Percentiles rank a stretch among this genome's conserved stretches.
phyloP scores from a whole-genome alignment of 2,888 invertebrate species.

The Ganaspis brasiliensis region DNA sequence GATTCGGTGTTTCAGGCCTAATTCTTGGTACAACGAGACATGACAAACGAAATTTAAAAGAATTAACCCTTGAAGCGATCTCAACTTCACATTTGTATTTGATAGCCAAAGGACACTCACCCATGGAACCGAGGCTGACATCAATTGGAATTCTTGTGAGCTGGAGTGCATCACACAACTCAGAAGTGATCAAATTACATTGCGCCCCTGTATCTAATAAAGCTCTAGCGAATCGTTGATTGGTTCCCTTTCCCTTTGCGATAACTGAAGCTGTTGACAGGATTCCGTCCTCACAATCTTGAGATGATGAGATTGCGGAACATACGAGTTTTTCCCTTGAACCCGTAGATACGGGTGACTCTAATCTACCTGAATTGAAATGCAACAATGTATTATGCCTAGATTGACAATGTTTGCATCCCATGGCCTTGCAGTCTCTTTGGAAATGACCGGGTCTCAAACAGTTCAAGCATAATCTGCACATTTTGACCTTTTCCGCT shows the following conservation, averaged over 20 bases:
- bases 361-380: too few species aligned
- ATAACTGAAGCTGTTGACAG: background rate
- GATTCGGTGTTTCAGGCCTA: too few species aligned
- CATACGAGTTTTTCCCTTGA: too few species aligned
- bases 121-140: background rate
- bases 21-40: too few species aligned
- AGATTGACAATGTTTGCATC: background rate
- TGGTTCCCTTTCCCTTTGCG: background rate
- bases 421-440: background rate
- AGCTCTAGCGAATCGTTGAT: background rate
- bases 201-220: background rate
- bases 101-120: background rate
- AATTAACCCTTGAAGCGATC: too few species aligned
- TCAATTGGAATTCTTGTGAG: background rate
- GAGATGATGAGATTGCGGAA: too few species aligned
- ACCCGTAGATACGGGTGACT: too few species aligned
- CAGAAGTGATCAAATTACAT: constrained; percentile 2
- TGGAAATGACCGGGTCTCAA: background rate
- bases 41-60: too few species aligned
- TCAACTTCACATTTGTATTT: background rate
- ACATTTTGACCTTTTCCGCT: background rate
- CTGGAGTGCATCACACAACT: background rate
- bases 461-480: background rate
- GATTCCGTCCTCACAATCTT: too few species aligned
- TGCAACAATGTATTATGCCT: too few species aligned